Percentiles rank a stretch among this genome's conserved stretches.
These are phyloP conservation scores for Tinea semifulvella DNA, from an alignment of 2,888 invertebrate genomes.

Conservation along the genomic window DNA sequence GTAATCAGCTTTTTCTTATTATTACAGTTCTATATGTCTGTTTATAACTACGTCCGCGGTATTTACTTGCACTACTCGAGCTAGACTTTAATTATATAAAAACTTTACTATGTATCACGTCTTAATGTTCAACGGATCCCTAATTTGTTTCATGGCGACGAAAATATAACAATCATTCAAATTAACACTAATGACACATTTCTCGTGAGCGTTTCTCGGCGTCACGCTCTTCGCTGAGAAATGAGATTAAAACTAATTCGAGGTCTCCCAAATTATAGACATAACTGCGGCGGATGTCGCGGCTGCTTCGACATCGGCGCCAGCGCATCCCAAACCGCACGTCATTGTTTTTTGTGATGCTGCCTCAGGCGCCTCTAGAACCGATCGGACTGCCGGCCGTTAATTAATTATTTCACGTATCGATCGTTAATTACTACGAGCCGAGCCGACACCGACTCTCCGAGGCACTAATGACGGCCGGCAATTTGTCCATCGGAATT, in stretches of 20 bases:
- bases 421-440: constrained; percentile 61
- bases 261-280: constrained; percentile 63
- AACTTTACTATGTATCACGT: no score
- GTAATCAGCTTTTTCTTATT: no score
- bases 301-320: constrained; percentile 45
- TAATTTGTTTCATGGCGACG: constrained; percentile 20
- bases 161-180: constrained; percentile 48
- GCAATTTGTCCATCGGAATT: constrained; percentile 63
- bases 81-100: no score
- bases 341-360: constrained; percentile 64
- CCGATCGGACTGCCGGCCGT: constrained; percentile 43
- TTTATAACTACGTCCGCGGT: no score
- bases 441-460: constrained; percentile 49
- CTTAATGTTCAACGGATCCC: constrained; percentile 4
- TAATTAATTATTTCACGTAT: constrained; percentile 67
- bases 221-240: constrained; percentile 59
- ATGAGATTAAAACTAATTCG: constrained; percentile 62
- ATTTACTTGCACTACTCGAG: no score
- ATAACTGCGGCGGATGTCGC: constrained; percentile 55
- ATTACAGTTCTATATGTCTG: no score
- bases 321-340: constrained; percentile 57
- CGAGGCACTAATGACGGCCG: constrained; percentile 44
- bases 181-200: constrained; percentile 64
- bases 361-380: constrained; percentile 46
- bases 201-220: constrained; percentile 45